Evolutionary conservation across 2,797 vertebrate species (phyloP), one percentile per base, ranked within the genome.

Genomic region (Mormyrops attenuatus): DNA sequence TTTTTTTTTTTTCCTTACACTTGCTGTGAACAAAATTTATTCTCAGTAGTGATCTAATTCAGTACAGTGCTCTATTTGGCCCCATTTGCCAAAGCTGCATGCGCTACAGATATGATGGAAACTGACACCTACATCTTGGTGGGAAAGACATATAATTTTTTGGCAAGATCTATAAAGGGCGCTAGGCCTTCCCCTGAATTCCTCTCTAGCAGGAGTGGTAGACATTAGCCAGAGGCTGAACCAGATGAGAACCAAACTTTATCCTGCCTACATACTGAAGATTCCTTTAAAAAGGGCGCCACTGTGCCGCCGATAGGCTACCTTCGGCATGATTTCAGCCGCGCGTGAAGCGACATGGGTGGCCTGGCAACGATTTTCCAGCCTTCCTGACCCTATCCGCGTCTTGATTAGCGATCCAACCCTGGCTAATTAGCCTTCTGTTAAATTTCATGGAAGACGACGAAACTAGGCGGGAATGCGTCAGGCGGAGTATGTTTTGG

Each of bases 21-120:
- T 94, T 94, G 73, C 93, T 92, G 92, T 87, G 93, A 96, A 95
- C 94, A 94, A 96, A 95, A 97, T 97, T 95, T 95, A 96, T 96
- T 96, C 94, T 93, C 34, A 85, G 92, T 93, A 94, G 93, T 96
- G 93, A 95, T 96, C 93, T 95, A 96, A 95, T 95, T 92, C 93
- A 94, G 95, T 94, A 95, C 92, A 94, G 93, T 91, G 93, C 92
- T 92, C 92, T 95, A 94, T 96, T 97, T 95, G 94, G 90, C 88
- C 80, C 93, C 69, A 89, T 95, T 95, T 95, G 90, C 92, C 92
- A 89, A 95, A 96, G 94, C 94, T 93, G 92, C 93, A 92, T 92
- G 88, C 93, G 90, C 95, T 90, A 93, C 91, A 95, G 93, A 96
- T 95, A 96, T 96, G 95, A 96, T 95, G 90, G 94, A 89, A 94